Conservation (phyloP, 2,113 vertebrate species). For the Antechinus flavipes region DNA sequence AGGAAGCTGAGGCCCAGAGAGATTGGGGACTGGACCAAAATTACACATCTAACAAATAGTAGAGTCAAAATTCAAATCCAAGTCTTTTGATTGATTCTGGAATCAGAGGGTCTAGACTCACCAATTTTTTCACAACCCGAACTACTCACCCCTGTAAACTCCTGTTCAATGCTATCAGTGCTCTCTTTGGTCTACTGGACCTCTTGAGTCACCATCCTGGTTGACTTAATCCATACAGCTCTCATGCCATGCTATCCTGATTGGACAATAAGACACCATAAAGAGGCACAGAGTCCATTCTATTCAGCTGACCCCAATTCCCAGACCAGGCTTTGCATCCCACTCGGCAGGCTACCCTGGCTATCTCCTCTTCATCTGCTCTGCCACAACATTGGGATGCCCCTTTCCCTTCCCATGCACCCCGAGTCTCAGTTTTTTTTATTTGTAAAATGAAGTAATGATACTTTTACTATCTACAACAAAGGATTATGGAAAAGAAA, state of each 20-base stretch:
- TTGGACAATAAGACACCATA: neutral
- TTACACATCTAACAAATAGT: too few relatives aligned
- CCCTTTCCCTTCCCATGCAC: neutral
- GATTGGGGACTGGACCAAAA: neutral
- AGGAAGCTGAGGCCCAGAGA: slow-evolving; percentile 13
- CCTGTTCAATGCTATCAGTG: neutral
- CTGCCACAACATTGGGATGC: neutral
- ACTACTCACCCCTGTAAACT: neutral
- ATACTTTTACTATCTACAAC: neutral
- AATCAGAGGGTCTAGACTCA: neutral
- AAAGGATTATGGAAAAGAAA: neutral
- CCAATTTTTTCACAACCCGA: neutral
- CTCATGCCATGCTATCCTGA: too few relatives aligned
- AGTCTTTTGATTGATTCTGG: neutral
- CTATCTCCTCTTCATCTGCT: neutral
- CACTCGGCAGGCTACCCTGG: neutral
- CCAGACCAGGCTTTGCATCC: neutral
- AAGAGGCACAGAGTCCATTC: neutral
- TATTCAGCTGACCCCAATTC: neutral
- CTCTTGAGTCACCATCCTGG: neutral
- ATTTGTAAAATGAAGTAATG: neutral
- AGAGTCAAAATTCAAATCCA: neutral
- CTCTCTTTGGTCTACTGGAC: too few relatives aligned
- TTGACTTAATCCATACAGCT: neutral
- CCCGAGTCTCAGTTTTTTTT: neutral